Conservation (phyloP, 2,113 vertebrate genomes). For the Conger conger region DNA sequence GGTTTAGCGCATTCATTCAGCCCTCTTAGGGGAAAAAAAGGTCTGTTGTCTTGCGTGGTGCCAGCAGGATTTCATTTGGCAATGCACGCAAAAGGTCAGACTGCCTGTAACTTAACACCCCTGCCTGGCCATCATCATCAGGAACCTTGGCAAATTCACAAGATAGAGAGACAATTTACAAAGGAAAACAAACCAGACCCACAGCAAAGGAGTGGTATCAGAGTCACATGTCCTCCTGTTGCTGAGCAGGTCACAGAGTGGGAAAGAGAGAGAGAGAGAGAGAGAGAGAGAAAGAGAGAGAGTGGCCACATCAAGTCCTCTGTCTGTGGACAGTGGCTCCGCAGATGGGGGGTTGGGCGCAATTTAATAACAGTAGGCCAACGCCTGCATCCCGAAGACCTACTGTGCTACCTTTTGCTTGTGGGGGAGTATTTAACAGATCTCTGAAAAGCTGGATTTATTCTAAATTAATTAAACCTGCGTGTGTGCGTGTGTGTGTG, state of each 20-base stretch:
- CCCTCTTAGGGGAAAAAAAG: background rate
- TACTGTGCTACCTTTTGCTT: slow-evolving; percentile 58
- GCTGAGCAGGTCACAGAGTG: background rate
- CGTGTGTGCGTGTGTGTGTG: background rate
- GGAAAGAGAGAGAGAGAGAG: too few relatives aligned
- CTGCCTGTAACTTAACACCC: background rate
- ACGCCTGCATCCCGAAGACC: slow-evolving; percentile 53
- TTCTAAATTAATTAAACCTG: slow-evolving; percentile 33
- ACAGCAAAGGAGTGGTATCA: background rate
- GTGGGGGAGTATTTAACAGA: slow-evolving; percentile 56
- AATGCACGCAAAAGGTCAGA: slow-evolving; percentile 1
- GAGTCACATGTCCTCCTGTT: slow-evolving; percentile 2
- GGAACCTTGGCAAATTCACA: background rate
- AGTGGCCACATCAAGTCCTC: background rate
- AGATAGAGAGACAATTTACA: background rate
- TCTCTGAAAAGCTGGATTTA: slow-evolving; percentile 56
- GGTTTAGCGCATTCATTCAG: background rate
- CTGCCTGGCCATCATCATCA: background rate
- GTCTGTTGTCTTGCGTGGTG: background rate
- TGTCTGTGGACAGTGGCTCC: background rate
- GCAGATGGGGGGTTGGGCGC: background rate
- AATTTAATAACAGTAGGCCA: slow-evolving; percentile 43
- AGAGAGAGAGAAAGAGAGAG: too few relatives aligned
- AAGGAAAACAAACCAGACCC: background rate
- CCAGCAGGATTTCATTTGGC: background rate